Conservation (phyloP, 2,113 vertebrate species). For the Zosterops pallidus region DNA sequence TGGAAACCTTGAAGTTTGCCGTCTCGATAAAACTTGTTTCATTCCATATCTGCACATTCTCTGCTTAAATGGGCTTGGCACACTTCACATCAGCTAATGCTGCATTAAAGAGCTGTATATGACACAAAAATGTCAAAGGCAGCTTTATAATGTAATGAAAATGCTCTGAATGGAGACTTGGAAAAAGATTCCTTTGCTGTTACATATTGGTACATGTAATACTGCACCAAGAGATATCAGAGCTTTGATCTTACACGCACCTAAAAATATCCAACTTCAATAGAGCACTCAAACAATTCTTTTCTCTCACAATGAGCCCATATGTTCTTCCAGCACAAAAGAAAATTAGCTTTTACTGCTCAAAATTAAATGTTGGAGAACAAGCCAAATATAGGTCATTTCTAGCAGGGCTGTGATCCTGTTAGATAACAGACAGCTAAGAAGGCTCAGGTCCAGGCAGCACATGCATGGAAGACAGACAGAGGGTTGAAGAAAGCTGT, state of each 20-base stretch:
- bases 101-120: conserved; percentile 30
- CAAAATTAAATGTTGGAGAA: conserved; percentile 46
- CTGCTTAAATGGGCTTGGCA: conserved; percentile 28
- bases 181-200: conserved; percentile 52
- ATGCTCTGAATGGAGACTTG: conserved; percentile 53
- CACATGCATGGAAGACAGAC: neutral
- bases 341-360: conserved; percentile 58
- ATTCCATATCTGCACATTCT: conserved; percentile 7
- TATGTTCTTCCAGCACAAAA: conserved; percentile 47
- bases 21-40: conserved; percentile 43
- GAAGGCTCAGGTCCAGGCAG: neutral
- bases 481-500: neutral
- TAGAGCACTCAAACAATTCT: conserved; percentile 59
- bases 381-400: conserved; percentile 54
- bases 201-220: conserved; percentile 54
- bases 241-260: conserved; percentile 51
- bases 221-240: conserved; percentile 68
- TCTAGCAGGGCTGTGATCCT: neutral
- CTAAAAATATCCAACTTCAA: conserved; percentile 63
- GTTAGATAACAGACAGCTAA: conserved; percentile 36
- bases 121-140: conserved; percentile 53
- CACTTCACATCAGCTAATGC: conserved; percentile 35
- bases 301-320: conserved; percentile 47
- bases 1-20: conserved; percentile 51
- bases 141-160: conserved; percentile 63